Evolutionary conservation across 1,140 invertebrate species (phyloP).

Genomic region (Papilio helenus): DNA sequence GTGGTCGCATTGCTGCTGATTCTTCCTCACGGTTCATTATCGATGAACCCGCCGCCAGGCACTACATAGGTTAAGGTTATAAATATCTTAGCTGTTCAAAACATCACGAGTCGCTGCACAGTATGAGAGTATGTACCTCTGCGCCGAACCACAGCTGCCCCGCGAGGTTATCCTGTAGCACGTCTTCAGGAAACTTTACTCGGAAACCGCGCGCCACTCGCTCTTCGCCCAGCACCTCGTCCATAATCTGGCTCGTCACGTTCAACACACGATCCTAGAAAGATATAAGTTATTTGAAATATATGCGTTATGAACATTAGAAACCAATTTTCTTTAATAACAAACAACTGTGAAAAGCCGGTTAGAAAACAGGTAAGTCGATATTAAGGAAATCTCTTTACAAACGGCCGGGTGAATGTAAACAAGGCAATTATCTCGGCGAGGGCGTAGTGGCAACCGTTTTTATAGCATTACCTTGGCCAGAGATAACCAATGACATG

Average conservation of each 20-base stretch:
- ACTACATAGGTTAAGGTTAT: slow-evolving; percentile 81
- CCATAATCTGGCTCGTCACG: slow-evolving; percentile 97
- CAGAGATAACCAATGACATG: not conserved
- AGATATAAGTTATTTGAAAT: slow-evolving; percentile 25
- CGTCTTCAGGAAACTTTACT: slow-evolving; percentile 99
- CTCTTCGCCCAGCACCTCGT: slow-evolving; percentile 94
- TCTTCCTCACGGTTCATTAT: slow-evolving; percentile 98
- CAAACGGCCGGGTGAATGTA: slow-evolving; percentile 16
- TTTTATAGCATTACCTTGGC: slow-evolving; percentile 20
- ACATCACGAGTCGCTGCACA: no score
- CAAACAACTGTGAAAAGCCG: not conserved
- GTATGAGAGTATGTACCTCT: slow-evolving; percentile 85
- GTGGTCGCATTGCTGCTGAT: slow-evolving; percentile 97
- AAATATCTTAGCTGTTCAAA: no score
- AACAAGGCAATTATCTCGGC: slow-evolving; percentile 32
- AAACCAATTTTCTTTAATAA: not conserved
- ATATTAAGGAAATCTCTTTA: slow-evolving; percentile 33
- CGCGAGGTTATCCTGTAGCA: slow-evolving; percentile 98
- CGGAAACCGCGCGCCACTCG: slow-evolving; percentile 96
- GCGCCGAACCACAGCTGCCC: slow-evolving; percentile 99
- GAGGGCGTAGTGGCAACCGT: slow-evolving; percentile 17
- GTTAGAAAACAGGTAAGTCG: slow-evolving; percentile 33
- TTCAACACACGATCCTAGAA: slow-evolving; percentile 92
- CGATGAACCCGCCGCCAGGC: slow-evolving; percentile 95
- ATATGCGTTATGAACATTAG: no score